These are phyloP conservation scores for Thymallus thymallus DNA, from an alignment of 2,113 vertebrate genomes.

Conservation along the genomic window DNA sequence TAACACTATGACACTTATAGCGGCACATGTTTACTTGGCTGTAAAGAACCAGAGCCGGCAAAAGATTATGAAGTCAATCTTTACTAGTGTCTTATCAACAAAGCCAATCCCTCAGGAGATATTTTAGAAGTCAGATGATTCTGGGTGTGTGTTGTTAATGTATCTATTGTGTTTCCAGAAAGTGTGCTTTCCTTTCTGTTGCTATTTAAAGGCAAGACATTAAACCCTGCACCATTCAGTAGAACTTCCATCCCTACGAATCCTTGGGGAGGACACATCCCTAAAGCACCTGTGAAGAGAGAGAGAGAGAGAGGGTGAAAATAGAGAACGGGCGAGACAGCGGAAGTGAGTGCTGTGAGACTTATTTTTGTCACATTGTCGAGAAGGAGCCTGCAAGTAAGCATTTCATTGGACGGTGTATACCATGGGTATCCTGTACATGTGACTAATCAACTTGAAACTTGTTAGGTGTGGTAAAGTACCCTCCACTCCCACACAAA, in stretches of 20 bases:
- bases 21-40: not conserved
- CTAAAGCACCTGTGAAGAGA: constrained; percentile 46
- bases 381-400: too few relatives aligned
- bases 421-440: too few relatives aligned
- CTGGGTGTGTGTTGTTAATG: not conserved
- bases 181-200: not conserved
- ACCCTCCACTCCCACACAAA: constrained; percentile 35
- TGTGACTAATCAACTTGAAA: too few relatives aligned
- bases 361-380: too few relatives aligned
- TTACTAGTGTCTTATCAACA: not conserved
- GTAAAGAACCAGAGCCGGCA: not conserved
- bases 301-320: constrained; percentile 26
- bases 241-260: constrained; percentile 19
- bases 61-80: not conserved
- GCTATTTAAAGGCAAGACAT: constrained; percentile 16
- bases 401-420: too few relatives aligned
- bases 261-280: constrained; percentile 22
- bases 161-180: constrained; percentile 2
- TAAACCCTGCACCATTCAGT: constrained; percentile 15
- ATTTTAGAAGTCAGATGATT: not conserved
- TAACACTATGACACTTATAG: too few relatives aligned
- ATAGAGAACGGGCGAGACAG: constrained; percentile 20
- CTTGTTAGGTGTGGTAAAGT: not conserved
- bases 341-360: constrained; percentile 20
- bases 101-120: not conserved